These are phyloP conservation scores for Helleia helle DNA, from an alignment of 2,888 invertebrate genomes.

Conservation along the genomic window DNA sequence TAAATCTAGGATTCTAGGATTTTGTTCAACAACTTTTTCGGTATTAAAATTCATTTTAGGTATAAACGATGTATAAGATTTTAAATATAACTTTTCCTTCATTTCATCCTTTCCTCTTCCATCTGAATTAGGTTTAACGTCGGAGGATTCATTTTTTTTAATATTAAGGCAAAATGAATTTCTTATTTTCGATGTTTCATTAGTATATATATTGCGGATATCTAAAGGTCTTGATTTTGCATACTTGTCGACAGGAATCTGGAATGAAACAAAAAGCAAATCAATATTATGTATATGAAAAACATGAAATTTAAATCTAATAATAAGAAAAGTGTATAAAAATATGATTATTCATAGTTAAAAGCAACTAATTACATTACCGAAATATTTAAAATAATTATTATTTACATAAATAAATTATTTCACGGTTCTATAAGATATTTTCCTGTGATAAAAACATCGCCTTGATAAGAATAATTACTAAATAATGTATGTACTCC, in stretches of 20 bases:
- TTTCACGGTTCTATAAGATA: too few relatives aligned
- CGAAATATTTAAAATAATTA: too few relatives aligned
- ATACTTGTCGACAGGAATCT: conserved; percentile 65
- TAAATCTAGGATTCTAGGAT: conserved; percentile 60
- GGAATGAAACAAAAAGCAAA: too few relatives aligned
- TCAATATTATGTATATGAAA: too few relatives aligned
- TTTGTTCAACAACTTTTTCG: conserved; percentile 57
- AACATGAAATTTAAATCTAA: not conserved
- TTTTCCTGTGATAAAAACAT: too few relatives aligned
- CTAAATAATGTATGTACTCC: too few relatives aligned
- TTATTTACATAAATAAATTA: too few relatives aligned
- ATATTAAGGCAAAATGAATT: conserved; percentile 37
- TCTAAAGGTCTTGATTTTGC: conserved; percentile 55
- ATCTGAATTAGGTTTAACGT: conserved; percentile 31
- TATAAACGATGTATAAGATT: conserved; percentile 53
- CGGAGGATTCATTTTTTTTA: conserved; percentile 31
- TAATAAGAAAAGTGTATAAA: not conserved
- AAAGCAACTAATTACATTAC: too few relatives aligned
- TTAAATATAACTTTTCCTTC: conserved; percentile 46
- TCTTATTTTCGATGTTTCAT: conserved; percentile 42
- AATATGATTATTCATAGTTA: too few relatives aligned
- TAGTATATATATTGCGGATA: conserved; percentile 47
- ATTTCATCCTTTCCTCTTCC: conserved; percentile 38
- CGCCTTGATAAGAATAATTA: too few relatives aligned
- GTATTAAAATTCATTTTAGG: conserved; percentile 61